Conservation (phyloP, 2,888 invertebrate species). For the Allacma fusca region DNA sequence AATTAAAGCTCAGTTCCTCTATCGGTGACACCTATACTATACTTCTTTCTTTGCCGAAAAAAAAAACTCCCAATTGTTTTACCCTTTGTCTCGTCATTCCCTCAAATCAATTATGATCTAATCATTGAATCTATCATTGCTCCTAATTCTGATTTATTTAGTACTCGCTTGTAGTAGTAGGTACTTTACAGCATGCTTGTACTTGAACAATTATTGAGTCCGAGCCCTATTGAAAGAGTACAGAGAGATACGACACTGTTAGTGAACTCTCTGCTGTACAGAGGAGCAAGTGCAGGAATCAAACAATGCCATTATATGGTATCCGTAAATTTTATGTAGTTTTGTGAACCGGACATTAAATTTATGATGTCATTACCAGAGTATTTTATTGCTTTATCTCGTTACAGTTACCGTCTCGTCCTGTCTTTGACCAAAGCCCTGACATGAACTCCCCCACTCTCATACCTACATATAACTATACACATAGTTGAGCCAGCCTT, state of each 20-base stretch:
- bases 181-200: too few relatives aligned
- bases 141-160: conserved; percentile 10
- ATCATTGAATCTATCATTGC: conserved; percentile 30
- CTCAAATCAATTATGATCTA: conserved; percentile 33
- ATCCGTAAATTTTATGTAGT: not conserved
- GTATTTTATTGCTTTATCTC: not conserved
- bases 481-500: not conserved
- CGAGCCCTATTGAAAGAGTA: too few relatives aligned
- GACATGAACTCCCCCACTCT: not conserved
- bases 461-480: not conserved
- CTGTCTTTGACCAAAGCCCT: not conserved
- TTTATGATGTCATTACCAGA: conserved; percentile 9
- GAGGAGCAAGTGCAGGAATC: too few relatives aligned
- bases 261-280: too few relatives aligned
- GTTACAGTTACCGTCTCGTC: not conserved
- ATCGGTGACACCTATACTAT: conserved; percentile 7
- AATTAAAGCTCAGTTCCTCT: conserved; percentile 24
- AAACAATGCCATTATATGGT: too few relatives aligned
- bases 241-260: too few relatives aligned
- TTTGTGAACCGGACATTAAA: not conserved
- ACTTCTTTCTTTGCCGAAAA: not conserved
- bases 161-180: too few relatives aligned
- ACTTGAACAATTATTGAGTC: too few relatives aligned
- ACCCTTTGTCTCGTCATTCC: conserved; percentile 18
- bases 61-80: conserved; percentile 10